Evolutionary conservation across 2,113 vertebrate species (phyloP), one percentile per base, ranked within the genome.

Genomic region (Charina bottae): DNA sequence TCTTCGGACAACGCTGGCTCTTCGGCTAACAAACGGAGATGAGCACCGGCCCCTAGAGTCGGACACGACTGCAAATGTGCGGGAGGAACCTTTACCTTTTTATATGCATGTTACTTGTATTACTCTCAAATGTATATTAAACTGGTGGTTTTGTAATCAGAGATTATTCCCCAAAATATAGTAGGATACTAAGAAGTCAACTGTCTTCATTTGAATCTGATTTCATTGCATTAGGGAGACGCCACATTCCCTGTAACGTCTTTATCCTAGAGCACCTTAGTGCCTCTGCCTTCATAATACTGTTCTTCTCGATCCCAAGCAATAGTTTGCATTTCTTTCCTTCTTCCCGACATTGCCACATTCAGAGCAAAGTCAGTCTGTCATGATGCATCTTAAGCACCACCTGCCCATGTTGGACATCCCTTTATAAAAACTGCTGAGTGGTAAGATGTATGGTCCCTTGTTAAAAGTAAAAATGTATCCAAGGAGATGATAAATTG

Each of bases 381-480:
- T 90, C 92, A 90, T 92, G 93, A 92, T 89, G 92, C 92, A 33
- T 91, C 95, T 92, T 92, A 88, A 93, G 60, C 93, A 93, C 95
- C 96, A 94, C 95, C 96, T 97, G 95, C 60, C 94, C 24, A 1
- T 0, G 49, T 8, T 90, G 83, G 93, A 93, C 83, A 93, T 24
- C 72, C 89, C 54, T 89, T 93, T 3, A 83, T 37, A 84, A 93
- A 94, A 26, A 84, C 92, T 89, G 83, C 94, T 93, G 91, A 96
- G 91, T 93, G 87, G 90, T 88, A 6, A 94, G 95, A 95, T 94
- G 78, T 55, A 92, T 56, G 92, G n/a, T 94, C 92, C 94, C 95
- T 94, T 93, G 95, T 92, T 95, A 89, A 62, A 92, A 96, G 94
- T 89, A 90, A 96, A 95, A 95, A 89, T 0, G 46, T 90, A 92